Base-by-base conservation (phyloP, 1,140 invertebrate genomes). In the Atta colombica region DNA sequence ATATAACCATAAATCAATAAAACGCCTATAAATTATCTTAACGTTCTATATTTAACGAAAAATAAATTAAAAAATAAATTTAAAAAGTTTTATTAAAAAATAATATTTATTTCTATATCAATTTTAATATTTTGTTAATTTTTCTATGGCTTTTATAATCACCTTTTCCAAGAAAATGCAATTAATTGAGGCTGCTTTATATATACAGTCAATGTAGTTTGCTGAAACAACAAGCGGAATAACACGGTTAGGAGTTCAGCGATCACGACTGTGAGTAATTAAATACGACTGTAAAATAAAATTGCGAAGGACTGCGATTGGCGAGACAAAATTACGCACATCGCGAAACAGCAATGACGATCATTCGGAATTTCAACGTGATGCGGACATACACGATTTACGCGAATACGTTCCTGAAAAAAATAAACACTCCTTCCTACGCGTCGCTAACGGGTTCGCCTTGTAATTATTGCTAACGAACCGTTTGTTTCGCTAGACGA, bases 401-500 rank as follows among this genome's bases (percentile, higher is more conserved):
- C 18, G 25, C 18, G 39, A 35, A 35, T 53, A 69, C 77, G 51
- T 8, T 69, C 31, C 49, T 58, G 77, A n/a, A 75, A 60, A 39
- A 25, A 75, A 60, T 25, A 82, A 61, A 58, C 71, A 66, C 49
- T 74, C 71, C 69, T 88, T 88, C 77, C 65, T 74, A 88, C 69
- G 72, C 71, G 51, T 53, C 63, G 21, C 87, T 91, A 91, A 91
- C 90, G 90, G 90, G 82, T 90, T 82, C 25, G 35, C 77, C 72
- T 75, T 71, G 77, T 91, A 91, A 91, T 91, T 91, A 90, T 87
- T 61, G 77, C 88, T 91, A 91, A 91, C 90, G 89, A 91, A 91
- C 90, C 85, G 90, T 91, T 91, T 91, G 90, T 91, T 87, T 87
- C 89, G 87, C 66, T 84, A 80, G 78, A 72, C 69, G 65, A 87